Conservation (phyloP, 2,888 invertebrate species). For the Xestia sexstrigata region DNA sequence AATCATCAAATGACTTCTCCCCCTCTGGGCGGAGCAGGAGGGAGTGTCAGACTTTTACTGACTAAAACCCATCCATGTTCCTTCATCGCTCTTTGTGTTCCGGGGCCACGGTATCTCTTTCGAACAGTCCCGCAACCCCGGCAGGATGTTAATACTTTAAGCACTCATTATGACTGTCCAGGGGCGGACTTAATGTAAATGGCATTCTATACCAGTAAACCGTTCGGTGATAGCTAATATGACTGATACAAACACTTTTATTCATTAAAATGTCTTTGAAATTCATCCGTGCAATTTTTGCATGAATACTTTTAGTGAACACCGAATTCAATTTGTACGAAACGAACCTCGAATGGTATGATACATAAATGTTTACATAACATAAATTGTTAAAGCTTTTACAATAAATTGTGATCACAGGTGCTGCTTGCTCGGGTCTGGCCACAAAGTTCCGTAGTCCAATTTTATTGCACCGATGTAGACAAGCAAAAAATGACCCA, state of each 20-base stretch:
- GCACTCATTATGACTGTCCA: too few relatives aligned
- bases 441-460: slow-evolving; percentile 43
- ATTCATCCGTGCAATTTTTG: background rate
- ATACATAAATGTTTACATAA: slow-evolving; percentile 26
- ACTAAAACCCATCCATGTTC: too few relatives aligned
- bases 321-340: slow-evolving; percentile 42
- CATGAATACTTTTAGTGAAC: background rate
- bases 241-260: background rate
- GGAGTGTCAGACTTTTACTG: too few relatives aligned
- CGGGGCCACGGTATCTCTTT: too few relatives aligned
- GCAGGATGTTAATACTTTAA: too few relatives aligned
- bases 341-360: slow-evolving; percentile 26
- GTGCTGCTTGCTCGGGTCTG: slow-evolving; percentile 41
- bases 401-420: slow-evolving; percentile 61
- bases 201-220: background rate
- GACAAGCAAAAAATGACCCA: slow-evolving; percentile 2
- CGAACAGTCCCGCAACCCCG: too few relatives aligned
- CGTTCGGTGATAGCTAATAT: too few relatives aligned
- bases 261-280: background rate
- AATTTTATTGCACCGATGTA: slow-evolving; percentile 17
- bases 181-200: background rate
- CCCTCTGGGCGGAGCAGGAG: too few relatives aligned
- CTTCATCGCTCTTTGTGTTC: too few relatives aligned
- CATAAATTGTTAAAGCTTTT: slow-evolving; percentile 44
- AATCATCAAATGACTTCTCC: too few relatives aligned